Evolutionary conservation across 1,140 invertebrate species (phyloP), one percentile per base, ranked within the genome.

Genomic region (Tetragnatha versicolor): DNA sequence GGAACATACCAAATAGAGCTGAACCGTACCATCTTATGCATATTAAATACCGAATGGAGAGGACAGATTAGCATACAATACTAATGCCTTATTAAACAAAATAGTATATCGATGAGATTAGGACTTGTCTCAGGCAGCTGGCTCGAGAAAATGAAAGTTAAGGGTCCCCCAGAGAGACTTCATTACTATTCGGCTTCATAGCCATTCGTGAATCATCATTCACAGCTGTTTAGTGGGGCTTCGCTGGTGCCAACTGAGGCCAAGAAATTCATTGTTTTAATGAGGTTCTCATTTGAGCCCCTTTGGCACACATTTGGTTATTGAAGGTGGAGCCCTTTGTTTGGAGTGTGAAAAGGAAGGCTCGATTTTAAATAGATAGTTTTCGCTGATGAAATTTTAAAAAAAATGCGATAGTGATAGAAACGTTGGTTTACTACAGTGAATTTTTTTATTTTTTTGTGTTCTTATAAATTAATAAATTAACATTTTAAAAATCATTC

Each of bases 41-140:
- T 29, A 42, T 45, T 65, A 14, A 42, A 61, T 61, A 37, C 33
- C 5, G 33, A 61, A 61, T 51, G 49, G 25, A 20, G 6, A 27
- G 10, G 27, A 25, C 10, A 65, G 39, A 65, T 45, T 47, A 65
- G n/a, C 42, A 47, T 66, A 20, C 31, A 20, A 33, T 27, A 42
- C 29, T 66, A 31, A 42, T 68, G 42, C 35, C 45, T 68, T 49
- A 68, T 68, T 68, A 25, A 49, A 47, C 65, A 68, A 68, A 66
- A 22, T n/a, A 31, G 10, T 49, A 49, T 51, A 31, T 68, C 14
- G 45, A 49, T 33, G 29, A 45, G 65, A 51, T 51, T 49, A 51
- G 9, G 3, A 17, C 33, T 72, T 72, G 68, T 72, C 68, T 27
- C 3, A 17, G 29, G 25, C 51, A 72, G 51, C 68, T 55, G 68